phyloP scores from a whole-genome alignment of 2,113 vertebrate genomes.

The Muscicapa adusta region DNA sequence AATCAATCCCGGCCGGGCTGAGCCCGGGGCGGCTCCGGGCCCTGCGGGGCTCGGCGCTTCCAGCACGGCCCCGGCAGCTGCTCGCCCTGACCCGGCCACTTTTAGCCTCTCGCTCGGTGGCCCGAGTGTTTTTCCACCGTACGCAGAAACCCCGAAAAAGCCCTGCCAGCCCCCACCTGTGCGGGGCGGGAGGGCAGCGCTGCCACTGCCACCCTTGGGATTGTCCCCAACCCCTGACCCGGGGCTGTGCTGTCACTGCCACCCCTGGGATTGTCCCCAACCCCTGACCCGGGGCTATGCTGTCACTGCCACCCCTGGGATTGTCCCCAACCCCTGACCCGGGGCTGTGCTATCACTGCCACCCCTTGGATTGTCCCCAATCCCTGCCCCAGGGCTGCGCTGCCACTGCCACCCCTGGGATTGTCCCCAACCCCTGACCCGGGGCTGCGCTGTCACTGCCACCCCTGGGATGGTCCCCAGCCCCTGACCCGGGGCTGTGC shows the following conservation, averaged over 20 bases:
- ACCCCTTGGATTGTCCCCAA: accelerated
- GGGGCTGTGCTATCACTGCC: not conserved
- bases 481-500: not conserved
- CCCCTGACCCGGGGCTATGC: not conserved
- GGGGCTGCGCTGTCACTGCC: not conserved
- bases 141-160: not conserved
- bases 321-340: not conserved
- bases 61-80: conserved; percentile 56
- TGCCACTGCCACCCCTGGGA: accelerated
- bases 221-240: not conserved
- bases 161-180: not conserved
- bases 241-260: not conserved
- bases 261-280: not conserved
- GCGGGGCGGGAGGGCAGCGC: not conserved
- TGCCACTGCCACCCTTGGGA: not conserved
- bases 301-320: no score
- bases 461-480: accelerated
- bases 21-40: not conserved
- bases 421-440: accelerated
- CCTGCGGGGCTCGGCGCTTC: not conserved
- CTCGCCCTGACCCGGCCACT: conserved; percentile 15
- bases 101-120: not conserved
- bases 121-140: conserved; percentile 34
- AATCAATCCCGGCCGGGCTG: not conserved
- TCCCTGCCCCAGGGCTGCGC: not conserved